A percentile compares a stretch with the other conserved stretches of the same genome.
These are phyloP conservation scores for Heptranchias perlo DNA, from an alignment of 2,113 vertebrate genomes.

Conservation along the genomic window DNA sequence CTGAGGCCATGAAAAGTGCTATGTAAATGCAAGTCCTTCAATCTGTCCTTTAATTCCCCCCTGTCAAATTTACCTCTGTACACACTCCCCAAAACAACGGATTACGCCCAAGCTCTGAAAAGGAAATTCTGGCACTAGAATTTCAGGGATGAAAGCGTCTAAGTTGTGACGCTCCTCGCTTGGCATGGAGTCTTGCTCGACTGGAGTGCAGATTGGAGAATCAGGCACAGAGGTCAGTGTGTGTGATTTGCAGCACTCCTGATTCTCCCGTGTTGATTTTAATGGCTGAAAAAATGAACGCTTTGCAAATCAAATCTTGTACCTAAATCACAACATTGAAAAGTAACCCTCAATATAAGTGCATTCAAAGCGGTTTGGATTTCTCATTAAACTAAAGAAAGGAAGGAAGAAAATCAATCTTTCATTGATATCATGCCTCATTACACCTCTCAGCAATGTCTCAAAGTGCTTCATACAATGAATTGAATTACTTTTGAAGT, in stretches of 20 bases:
- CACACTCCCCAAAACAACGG: not conserved
- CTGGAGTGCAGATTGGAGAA: not conserved
- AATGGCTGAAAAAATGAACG: not conserved
- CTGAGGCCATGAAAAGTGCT: not conserved
- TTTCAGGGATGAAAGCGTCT: not conserved
- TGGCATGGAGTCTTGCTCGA: not conserved
- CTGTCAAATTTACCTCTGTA: not conserved
- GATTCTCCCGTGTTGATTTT: not conserved
- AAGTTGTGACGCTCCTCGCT: not conserved
- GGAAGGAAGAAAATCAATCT: not conserved
- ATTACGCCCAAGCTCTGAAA: not conserved
- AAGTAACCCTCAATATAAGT: not conserved
- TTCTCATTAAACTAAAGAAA: constrained; percentile 1
- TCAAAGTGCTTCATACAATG: not conserved
- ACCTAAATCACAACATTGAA: not conserved
- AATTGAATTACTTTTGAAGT: not conserved
- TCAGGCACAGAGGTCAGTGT: not conserved
- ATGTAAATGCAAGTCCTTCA: not conserved
- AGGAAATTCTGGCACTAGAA: not conserved
- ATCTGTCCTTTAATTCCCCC: too few species aligned
- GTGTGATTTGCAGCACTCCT: not conserved
- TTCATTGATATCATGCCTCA: not conserved
- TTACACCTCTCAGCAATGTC: not conserved
- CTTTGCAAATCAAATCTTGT: constrained; percentile 6
- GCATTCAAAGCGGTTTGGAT: not conserved